These are phyloP conservation scores for Vireo griseus DNA, from an alignment of 2,797 vertebrate genomes.

Conservation along the genomic window DNA sequence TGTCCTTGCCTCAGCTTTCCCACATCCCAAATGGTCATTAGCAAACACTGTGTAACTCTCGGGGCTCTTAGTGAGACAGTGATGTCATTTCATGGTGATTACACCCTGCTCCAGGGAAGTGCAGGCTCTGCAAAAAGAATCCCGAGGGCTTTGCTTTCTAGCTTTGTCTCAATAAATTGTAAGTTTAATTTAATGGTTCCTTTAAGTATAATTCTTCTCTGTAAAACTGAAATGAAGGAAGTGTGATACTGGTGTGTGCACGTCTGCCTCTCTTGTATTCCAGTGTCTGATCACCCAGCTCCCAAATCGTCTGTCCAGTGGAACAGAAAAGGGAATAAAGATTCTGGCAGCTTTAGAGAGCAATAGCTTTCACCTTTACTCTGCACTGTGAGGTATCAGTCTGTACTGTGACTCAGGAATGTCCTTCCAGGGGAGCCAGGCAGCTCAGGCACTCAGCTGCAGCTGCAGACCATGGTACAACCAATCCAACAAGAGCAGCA, in stretches of 20 bases:
- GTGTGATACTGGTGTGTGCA: not conserved
- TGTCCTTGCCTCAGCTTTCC: not conserved
- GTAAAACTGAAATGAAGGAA: not conserved
- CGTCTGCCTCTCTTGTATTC: not conserved
- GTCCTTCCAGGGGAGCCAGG: not conserved
- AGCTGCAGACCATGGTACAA: fast-evolving
- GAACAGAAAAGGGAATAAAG: not conserved
- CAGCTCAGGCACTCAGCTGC: not conserved
- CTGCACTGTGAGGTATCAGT: not conserved
- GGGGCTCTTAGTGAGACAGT: not conserved
- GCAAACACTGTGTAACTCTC: not conserved
- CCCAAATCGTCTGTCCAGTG: fast-evolving
- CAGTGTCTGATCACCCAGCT: not conserved
- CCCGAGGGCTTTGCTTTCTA: not conserved
- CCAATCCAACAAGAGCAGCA: not conserved
- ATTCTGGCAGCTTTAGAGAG: not conserved
- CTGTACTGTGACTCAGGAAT: not conserved
- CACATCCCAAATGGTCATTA: not conserved
- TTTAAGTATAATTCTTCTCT: not conserved
- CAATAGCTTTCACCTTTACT: not conserved
- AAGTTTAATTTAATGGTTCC: not conserved
- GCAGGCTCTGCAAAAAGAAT: not conserved
- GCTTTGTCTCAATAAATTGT: not conserved
- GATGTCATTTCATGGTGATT: not conserved
- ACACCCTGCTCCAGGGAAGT: not conserved